Conservation (phyloP, 2,888 invertebrate genomes). For the Euspilapteryx auroguttella region DNA sequence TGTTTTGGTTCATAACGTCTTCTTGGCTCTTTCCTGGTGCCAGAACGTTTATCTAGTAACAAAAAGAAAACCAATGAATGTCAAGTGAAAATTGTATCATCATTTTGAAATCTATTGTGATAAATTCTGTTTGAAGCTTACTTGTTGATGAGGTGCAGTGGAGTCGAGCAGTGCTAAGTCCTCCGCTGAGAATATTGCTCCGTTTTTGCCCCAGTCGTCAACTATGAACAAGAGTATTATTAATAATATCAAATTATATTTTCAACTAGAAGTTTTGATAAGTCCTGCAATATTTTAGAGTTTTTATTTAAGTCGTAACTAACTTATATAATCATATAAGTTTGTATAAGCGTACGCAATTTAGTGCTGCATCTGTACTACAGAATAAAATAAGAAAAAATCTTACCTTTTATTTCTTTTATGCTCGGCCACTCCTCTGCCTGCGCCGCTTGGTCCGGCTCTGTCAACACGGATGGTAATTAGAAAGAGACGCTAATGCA, state of each 20-base stretch:
- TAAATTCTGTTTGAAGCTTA: too few relatives aligned
- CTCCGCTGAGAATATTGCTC: slow-evolving; percentile 51
- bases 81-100: not conserved
- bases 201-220: slow-evolving; percentile 49
- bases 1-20: slow-evolving; percentile 39
- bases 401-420: slow-evolving; percentile 45
- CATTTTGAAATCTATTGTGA: too few relatives aligned
- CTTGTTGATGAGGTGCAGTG: slow-evolving; percentile 20
- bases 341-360: too few relatives aligned
- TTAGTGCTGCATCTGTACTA: too few relatives aligned
- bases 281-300: too few relatives aligned
- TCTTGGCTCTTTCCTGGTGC: slow-evolving; percentile 37
- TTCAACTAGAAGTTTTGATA: too few relatives aligned
- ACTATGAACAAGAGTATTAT: not conserved
- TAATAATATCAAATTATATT: too few relatives aligned
- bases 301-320: too few relatives aligned
- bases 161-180: slow-evolving; percentile 47
- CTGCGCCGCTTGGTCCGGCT: slow-evolving; percentile 25
- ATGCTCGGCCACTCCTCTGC: slow-evolving; percentile 48
- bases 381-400: too few relatives aligned
- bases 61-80: not conserved
- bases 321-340: too few relatives aligned
- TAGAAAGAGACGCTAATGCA: too few relatives aligned
- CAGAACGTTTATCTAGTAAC: slow-evolving; percentile 5
- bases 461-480: too few relatives aligned